A percentile compares a stretch with the other conserved stretches of the same genome.
These are phyloP conservation scores for Anthopleura sola DNA, from an alignment of 64 coral and sea anemone species.

Conservation along the genomic window DNA sequence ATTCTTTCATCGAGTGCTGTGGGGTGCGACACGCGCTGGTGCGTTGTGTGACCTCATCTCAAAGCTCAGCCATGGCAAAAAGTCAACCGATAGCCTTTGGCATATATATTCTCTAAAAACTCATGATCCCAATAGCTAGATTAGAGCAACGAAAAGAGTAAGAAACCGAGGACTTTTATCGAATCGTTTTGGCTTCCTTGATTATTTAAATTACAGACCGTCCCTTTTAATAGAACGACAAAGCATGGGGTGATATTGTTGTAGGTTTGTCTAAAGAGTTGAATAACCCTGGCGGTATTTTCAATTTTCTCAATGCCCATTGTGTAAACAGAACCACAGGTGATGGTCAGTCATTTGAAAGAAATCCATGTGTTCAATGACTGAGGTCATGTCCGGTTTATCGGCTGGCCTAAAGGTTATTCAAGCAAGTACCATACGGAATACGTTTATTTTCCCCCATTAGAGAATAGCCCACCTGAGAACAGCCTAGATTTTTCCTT, in stretches of 20 bases:
- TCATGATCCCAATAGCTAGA: background rate
- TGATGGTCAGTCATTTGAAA: slow-evolving; percentile 12
- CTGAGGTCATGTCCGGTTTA: background rate
- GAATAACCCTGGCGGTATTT: background rate
- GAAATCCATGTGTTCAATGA: background rate
- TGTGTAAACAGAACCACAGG: slow-evolving; percentile 31
- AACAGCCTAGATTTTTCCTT: background rate
- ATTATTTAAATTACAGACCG: background rate
- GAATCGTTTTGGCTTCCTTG: background rate
- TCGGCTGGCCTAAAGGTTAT: background rate
- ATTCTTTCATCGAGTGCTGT: background rate
- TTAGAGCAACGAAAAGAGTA: background rate
- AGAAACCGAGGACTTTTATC: background rate
- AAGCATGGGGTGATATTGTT: background rate
- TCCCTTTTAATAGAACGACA: background rate
- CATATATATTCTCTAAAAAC: too few species aligned
- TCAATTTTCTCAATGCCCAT: slow-evolving; percentile 3
- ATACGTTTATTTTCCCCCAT: too few species aligned
- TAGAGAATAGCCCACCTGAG: too few species aligned
- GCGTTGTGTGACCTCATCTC: background rate
- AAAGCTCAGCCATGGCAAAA: background rate
- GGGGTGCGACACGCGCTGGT: background rate
- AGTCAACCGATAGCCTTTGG: background rate
- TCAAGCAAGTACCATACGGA: background rate
- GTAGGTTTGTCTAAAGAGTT: slow-evolving; percentile 8